A percentile compares a stretch with the other conserved stretches of the same genome.
Conservation (phyloP, 1,140 invertebrate genomes). For the Coenobita brevimanus region DNA sequence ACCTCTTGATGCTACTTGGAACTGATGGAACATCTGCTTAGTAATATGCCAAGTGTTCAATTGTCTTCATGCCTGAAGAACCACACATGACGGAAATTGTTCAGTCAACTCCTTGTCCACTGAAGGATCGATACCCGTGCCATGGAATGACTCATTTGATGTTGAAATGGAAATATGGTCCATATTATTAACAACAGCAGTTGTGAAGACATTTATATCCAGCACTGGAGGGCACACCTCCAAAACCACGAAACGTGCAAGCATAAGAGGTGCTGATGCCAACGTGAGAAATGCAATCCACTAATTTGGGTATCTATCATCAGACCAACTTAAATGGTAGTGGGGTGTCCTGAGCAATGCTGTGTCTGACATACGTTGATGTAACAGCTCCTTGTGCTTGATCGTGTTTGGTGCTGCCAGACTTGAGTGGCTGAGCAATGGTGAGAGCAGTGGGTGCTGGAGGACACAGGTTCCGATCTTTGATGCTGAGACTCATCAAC, state of each 20-base stretch:
- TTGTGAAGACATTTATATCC: constrained; percentile 16
- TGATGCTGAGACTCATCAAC: constrained; percentile 39
- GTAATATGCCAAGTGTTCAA: too few species aligned
- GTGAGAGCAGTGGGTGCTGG: not conserved
- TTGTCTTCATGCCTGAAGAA: too few species aligned
- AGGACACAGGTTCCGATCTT: not conserved
- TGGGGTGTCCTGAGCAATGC: constrained; percentile 24
- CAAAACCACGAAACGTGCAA: not conserved
- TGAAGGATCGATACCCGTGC: too few species aligned
- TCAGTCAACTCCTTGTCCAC: too few species aligned
- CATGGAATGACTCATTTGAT: too few species aligned
- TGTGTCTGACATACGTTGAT: not conserved
- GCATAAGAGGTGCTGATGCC: constrained; percentile 28
- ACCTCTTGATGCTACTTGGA: too few species aligned
- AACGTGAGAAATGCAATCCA: not conserved
- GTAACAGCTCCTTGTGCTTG: not conserved
- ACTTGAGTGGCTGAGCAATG: constrained; percentile 5
- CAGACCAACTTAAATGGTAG: constrained; percentile 25
- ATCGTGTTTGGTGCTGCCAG: constrained; percentile 22
- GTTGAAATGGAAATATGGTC: too few species aligned
- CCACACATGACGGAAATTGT: too few species aligned
- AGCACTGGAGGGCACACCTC: constrained; percentile 20
- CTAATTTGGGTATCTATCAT: constrained; percentile 6
- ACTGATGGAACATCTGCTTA: too few species aligned
- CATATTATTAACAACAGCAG: constrained; percentile 26